phyloP scores from a whole-genome alignment of 2,888 invertebrate species.

The Empis livida region DNA sequence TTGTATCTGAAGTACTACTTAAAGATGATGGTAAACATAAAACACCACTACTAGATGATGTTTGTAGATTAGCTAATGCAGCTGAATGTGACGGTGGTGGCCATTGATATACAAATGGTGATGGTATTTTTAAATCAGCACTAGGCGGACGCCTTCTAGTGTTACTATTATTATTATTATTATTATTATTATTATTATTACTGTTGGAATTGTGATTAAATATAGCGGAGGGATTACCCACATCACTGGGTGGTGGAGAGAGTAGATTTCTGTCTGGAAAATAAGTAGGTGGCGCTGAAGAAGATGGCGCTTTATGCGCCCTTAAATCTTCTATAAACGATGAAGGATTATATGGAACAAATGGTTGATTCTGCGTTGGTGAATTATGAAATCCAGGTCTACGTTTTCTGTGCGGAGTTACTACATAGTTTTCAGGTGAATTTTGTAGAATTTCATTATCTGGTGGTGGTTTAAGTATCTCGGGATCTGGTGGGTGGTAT shows the following conservation, averaged over 20 bases:
- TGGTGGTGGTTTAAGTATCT: conserved; percentile 42
- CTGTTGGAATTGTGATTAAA: conserved; percentile 26
- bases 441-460: conserved; percentile 59
- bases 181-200: conserved; percentile 16
- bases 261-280: conserved; percentile 27
- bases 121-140: conserved; percentile 46
- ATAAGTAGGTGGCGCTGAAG: conserved; percentile 57
- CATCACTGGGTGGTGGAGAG: conserved; percentile 24
- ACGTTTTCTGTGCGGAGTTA: conserved; percentile 75
- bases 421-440: conserved; percentile 72
- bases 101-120: conserved; percentile 39
- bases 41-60: conserved; percentile 12
- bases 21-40: conserved; percentile 10
- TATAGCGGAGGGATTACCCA: conserved; percentile 24
- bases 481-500: conserved; percentile 54
- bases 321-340: conserved; percentile 61
- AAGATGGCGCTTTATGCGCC: conserved; percentile 49
- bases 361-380: conserved; percentile 76
- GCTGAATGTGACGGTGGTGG: conserved; percentile 29
- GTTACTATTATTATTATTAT: conserved; percentile 8
- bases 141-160: conserved; percentile 41
- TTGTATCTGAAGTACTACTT: conserved; percentile 14
- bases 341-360: conserved; percentile 67
- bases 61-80: conserved; percentile 20
- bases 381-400: conserved; percentile 79